Percentiles rank a stretch among this genome's conserved stretches.
Conservation (phyloP, 2,113 vertebrate species). For the Vicugna pacos region DNA sequence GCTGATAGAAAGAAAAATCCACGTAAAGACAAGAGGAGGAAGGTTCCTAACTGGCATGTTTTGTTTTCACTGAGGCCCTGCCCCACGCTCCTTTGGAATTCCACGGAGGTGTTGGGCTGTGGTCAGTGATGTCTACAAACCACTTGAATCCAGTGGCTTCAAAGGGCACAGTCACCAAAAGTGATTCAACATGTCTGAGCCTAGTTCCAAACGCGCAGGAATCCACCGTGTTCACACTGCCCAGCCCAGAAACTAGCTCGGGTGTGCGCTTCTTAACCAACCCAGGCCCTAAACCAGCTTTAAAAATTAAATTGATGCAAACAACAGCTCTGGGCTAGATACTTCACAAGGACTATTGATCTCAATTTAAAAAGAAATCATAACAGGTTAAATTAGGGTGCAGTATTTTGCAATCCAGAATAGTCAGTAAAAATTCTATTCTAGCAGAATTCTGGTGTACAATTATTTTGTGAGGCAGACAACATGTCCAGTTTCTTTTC, state of each 20-base stretch:
- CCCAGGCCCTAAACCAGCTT: background rate
- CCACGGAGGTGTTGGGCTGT: background rate
- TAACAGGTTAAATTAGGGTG: background rate
- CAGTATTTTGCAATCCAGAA: background rate
- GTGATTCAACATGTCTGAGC: conserved; percentile 28
- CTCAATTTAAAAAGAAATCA: conserved; percentile 25
- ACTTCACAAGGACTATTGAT: background rate
- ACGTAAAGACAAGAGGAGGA: conserved; percentile 29
- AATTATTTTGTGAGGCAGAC: background rate
- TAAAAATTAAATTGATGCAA: conserved; percentile 14
- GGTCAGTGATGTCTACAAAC: background rate
- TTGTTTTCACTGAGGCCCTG: background rate
- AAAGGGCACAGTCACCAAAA: conserved; percentile 46
- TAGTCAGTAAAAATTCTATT: conserved; percentile 31
- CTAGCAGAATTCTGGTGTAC: background rate
- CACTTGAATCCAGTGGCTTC: conserved; percentile 9
- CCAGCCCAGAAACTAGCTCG: background rate
- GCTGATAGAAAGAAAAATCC: conserved; percentile 13
- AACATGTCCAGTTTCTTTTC: background rate
- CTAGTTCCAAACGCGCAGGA: background rate
- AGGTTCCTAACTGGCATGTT: background rate
- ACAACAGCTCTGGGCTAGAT: background rate
- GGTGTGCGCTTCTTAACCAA: background rate
- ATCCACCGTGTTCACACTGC: background rate
- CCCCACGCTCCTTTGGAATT: background rate